Conservation (phyloP, 2,888 invertebrate genomes). For the Euphydryas editha region DNA sequence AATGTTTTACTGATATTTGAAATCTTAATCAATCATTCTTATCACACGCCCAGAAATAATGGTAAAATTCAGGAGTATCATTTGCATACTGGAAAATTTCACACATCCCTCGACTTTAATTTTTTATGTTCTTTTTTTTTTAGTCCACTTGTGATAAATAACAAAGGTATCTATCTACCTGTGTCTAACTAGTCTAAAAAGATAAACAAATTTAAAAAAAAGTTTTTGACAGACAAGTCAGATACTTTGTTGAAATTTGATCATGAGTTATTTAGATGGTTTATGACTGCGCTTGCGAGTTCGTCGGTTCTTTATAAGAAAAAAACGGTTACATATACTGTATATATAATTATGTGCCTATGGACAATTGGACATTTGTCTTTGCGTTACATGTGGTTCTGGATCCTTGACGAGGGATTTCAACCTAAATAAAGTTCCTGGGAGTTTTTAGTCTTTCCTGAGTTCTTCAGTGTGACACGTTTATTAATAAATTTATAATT, state of each 20-base stretch:
- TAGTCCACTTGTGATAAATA: neutral
- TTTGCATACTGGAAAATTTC: constrained; percentile 10
- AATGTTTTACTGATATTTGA: constrained; percentile 18
- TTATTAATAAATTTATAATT: too few relatives aligned
- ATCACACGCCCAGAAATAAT: constrained; percentile 21
- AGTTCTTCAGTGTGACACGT: too few relatives aligned
- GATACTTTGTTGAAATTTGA: neutral
- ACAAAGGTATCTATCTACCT: neutral
- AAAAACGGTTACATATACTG: too few relatives aligned
- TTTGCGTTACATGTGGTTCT: too few relatives aligned
- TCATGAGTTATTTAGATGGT: too few relatives aligned
- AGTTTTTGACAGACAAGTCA: neutral
- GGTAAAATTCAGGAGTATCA: constrained; percentile 15
- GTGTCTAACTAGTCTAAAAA: neutral
- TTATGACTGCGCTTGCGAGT: too few relatives aligned
- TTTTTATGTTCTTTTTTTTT: neutral
- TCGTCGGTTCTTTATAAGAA: too few relatives aligned
- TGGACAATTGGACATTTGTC: too few relatives aligned
- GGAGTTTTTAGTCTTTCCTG: too few relatives aligned
- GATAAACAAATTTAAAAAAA: neutral
- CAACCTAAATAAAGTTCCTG: too few relatives aligned
- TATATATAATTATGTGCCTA: too few relatives aligned
- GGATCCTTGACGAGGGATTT: too few relatives aligned
- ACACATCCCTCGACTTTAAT: neutral
- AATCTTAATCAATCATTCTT: constrained; percentile 21